Percentiles rank a stretch among this genome's conserved stretches.
Conservation (phyloP, 2,113 vertebrate species). For the Xiphophorus couchianus region DNA sequence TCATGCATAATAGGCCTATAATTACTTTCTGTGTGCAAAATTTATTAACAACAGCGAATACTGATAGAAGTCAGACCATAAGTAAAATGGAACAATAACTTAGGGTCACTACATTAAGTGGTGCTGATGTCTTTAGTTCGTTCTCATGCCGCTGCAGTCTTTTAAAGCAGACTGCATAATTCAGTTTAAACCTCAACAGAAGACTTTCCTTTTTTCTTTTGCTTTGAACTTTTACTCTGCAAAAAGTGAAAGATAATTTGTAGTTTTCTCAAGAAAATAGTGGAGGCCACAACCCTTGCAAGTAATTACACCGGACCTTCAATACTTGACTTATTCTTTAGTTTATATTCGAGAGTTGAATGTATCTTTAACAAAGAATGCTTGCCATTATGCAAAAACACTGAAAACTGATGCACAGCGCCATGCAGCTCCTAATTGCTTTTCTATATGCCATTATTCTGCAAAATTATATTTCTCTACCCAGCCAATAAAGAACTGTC, state of each 20-base stretch:
- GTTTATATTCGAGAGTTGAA: slow-evolving; percentile 14
- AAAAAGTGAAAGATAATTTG: slow-evolving; percentile 30
- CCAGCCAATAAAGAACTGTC: slow-evolving; percentile 34
- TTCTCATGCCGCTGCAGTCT: slow-evolving; percentile 33
- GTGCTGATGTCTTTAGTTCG: slow-evolving; percentile 45
- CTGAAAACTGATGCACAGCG: slow-evolving; percentile 7
- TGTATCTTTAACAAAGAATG: slow-evolving; percentile 16
- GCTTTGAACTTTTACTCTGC: slow-evolving; percentile 3
- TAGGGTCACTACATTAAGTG: slow-evolving; percentile 61
- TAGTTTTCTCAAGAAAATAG: slow-evolving; percentile 25
- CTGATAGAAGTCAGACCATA: slow-evolving; percentile 39
- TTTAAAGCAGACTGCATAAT: slow-evolving; percentile 17
- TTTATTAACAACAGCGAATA: slow-evolving; percentile 51
- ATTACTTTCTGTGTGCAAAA: slow-evolving; percentile 68
- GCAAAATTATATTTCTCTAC: slow-evolving; percentile 11
- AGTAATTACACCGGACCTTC: slow-evolving; percentile 27
- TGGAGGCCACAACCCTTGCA: slow-evolving; percentile 16
- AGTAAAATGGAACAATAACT: slow-evolving; percentile 61
- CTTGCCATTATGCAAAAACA: slow-evolving; percentile 2
- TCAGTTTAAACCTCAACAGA: neutral
- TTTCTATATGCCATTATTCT: slow-evolving; percentile 24
- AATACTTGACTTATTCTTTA: slow-evolving; percentile 12
- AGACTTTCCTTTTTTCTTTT: slow-evolving; percentile 7
- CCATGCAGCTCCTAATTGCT: slow-evolving; percentile 20
- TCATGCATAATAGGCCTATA: slow-evolving; percentile 59